Base-by-base conservation (phyloP, 2,888 invertebrate species). In the Dynastes hyllus region DNA sequence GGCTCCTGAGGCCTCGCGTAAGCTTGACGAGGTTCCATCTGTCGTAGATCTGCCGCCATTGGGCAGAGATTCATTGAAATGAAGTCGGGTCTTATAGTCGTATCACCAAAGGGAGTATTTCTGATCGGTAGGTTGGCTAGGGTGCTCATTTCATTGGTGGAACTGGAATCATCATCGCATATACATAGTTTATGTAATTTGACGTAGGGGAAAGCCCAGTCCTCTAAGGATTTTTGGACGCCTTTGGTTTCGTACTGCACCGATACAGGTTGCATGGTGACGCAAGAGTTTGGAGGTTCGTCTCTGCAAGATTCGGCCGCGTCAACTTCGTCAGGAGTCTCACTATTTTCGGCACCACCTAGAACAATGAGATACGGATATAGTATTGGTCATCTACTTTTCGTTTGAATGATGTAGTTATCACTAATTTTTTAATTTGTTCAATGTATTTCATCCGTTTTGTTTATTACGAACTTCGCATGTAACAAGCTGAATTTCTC, bases 221-320 rank as follows among this genome's bases (percentile, higher is more conserved):
- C 58, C 13, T 77, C 77, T 13, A 77, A 11, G 32, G 58, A 40
- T 13, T 69, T 69, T 27, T 77, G 77, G 0, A 77, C 45, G 6
- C 69, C 77, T 69, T 45, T 77, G 5, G 67, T 55, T 58, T 77
- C 77, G 37, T 67, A 77, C 27, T 58, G 67, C 58, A 77, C 67
- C 9, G 55, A 61, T 1, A 77, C 58, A 32, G 69, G 67, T 58
- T 77, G 67, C 11, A 77, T 37, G 13, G 55, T 37, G 1, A 61
- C 50, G 5, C 45, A 45, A 9, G 45, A 2, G 2, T 45, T 45
- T 9, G 45, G 45, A 9, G 55, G 29, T 53, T 71, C 71, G n/a
- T 53, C 53, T 69, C 45, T 45, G 40, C 8, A 8, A 22, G n/a
- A 32, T 29, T 37, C 32, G 2, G 40, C 16, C 13, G 0, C 5